A percentile compares a stretch with the other conserved stretches of the same genome.
phyloP scores from a whole-genome alignment of 2,113 vertebrate species.

The Calypte anna region DNA sequence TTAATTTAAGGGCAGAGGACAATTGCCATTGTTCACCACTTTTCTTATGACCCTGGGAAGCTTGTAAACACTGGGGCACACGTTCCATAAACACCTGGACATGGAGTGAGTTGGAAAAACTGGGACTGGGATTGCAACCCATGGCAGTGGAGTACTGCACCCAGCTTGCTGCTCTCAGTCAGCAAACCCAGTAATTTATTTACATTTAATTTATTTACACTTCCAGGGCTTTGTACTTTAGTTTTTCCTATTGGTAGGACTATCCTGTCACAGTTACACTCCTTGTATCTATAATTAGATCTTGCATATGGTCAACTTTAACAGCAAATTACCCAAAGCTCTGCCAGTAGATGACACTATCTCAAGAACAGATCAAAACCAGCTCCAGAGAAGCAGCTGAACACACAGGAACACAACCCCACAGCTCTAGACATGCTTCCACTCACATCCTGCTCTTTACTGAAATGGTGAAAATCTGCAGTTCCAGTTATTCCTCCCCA shows the following conservation, averaged over 20 bases:
- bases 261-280: not conserved
- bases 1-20: not conserved
- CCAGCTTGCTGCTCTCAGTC: not conserved
- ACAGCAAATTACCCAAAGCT: not conserved
- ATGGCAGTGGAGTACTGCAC: not conserved
- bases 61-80: not conserved
- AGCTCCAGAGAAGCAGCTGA: not conserved
- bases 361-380: not conserved
- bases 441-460: not conserved
- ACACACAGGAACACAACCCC: not conserved
- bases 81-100: fast-evolving
- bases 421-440: fast-evolving
- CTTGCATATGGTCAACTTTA: not conserved
- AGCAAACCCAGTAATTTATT: not conserved
- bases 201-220: not conserved
- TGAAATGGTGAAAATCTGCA: not conserved
- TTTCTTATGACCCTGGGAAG: not conserved
- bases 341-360: not conserved
- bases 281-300: not conserved
- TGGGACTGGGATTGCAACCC: not conserved
- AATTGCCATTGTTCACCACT: not conserved
- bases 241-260: not conserved
- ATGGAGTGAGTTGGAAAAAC: not conserved
- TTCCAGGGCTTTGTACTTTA: not conserved
- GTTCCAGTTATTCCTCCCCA: not conserved